Evolutionary conservation across 2,797 vertebrate genomes (phyloP).

Genomic region (Clamator glandarius): DNA sequence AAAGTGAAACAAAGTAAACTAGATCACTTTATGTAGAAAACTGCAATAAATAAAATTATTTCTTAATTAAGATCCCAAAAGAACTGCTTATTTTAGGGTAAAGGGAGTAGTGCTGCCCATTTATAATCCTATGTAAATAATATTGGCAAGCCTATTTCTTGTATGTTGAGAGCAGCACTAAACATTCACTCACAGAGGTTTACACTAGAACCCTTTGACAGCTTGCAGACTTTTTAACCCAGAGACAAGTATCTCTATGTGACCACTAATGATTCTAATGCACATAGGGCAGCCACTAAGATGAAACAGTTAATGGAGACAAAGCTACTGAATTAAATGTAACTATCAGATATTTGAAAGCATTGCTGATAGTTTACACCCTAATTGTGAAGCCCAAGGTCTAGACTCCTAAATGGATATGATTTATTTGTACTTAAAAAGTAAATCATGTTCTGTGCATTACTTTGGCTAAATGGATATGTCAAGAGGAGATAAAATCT

Average conservation of each 20-base stretch:
- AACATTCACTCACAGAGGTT: slow-evolving; percentile 21
- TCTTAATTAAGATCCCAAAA: background rate
- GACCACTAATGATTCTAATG: slow-evolving; percentile 40
- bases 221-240: slow-evolving; percentile 50
- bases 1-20: background rate
- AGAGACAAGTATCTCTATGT: slow-evolving; percentile 16
- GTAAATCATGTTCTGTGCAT: slow-evolving; percentile 11
- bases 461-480: slow-evolving; percentile 22
- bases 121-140: slow-evolving; percentile 16
- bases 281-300: background rate
- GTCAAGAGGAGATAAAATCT: background rate
- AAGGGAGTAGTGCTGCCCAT: slow-evolving; percentile 7
- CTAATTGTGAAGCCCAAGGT: background rate
- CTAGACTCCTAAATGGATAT: background rate
- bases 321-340: slow-evolving; percentile 21
- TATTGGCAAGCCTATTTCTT: background rate
- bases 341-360: slow-evolving; percentile 1
- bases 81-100: background rate
- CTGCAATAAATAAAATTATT: background rate
- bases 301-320: slow-evolving; percentile 19
- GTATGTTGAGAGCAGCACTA: background rate
- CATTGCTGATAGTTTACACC: background rate
- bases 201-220: slow-evolving; percentile 46
- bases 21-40: background rate
- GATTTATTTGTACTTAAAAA: slow-evolving; percentile 32